A percentile compares a stretch with the other conserved stretches of the same genome.
Evolutionary conservation across 1,140 invertebrate genomes (phyloP).

Genomic region (Sycophaga agraensis): DNA sequence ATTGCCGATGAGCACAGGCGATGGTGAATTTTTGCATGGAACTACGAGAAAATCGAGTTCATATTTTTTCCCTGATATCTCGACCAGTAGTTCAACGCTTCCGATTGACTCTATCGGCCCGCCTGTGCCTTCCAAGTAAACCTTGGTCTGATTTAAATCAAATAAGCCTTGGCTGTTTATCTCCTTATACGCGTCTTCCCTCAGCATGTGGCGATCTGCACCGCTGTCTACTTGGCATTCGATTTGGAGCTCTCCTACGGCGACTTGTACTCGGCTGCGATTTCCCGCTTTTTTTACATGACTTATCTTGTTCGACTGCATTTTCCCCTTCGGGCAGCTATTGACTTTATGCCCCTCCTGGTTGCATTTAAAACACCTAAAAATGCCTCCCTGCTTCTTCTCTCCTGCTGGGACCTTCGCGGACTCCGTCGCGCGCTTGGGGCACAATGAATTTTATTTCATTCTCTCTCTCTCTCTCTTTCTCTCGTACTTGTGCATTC

Average conservation of each 20-base stretch:
- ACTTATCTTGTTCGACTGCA: neutral
- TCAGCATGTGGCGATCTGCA: neutral
- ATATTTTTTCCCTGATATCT: neutral
- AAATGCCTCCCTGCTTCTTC: too few relatives aligned
- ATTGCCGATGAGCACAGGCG: conserved; percentile 22
- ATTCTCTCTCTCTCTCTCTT: too few relatives aligned
- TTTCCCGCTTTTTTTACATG: neutral
- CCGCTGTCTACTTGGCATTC: neutral
- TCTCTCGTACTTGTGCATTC: too few relatives aligned
- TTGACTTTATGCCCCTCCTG: too few relatives aligned
- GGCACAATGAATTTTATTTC: too few relatives aligned
- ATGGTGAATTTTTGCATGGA: conserved; percentile 5
- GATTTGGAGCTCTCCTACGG: neutral
- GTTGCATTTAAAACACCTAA: too few relatives aligned
- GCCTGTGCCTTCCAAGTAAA: neutral
- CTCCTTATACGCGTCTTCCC: neutral
- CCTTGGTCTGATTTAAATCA: neutral
- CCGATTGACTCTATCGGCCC: neutral
- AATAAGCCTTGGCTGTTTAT: neutral
- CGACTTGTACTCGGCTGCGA: neutral
- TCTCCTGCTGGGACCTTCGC: too few relatives aligned
- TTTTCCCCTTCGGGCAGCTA: too few relatives aligned
- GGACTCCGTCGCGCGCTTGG: too few relatives aligned
- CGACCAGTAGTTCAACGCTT: neutral
- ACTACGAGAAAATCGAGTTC: conserved; percentile 4